These are phyloP conservation scores for Phortica magna DNA, from an alignment of 2,888 invertebrate species.

Conservation along the genomic window DNA sequence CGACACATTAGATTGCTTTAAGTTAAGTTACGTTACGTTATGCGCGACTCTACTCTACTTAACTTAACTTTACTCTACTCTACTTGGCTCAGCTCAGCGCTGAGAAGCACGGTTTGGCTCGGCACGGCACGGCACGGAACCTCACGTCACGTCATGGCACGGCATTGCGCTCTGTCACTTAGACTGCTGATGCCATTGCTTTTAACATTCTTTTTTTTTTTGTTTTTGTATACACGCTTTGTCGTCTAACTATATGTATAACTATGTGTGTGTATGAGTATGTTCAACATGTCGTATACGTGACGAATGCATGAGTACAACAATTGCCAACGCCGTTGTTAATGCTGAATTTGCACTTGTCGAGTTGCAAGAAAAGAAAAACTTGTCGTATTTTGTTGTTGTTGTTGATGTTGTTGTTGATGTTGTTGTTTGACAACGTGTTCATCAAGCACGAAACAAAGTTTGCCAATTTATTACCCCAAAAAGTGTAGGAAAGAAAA, in stretches of 20 bases:
- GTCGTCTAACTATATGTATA: neutral
- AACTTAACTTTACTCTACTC: neutral
- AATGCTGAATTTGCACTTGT: conserved; percentile 24
- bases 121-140: neutral
- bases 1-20: neutral
- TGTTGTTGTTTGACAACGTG: conserved; percentile 1
- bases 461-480: conserved; percentile 21
- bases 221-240: neutral
- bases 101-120: too few species aligned
- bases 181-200: neutral
- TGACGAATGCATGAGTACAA: conserved; percentile 5
- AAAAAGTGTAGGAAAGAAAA: neutral
- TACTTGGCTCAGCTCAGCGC: neutral
- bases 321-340: conserved; percentile 6
- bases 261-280: neutral
- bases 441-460: conserved; percentile 20
- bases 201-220: neutral
- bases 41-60: neutral
- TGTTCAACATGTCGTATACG: conserved; percentile 26
- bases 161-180: neutral
- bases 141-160: neutral
- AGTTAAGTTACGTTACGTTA: neutral
- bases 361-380: neutral
- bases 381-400: conserved; percentile 3
- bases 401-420: neutral